These are phyloP conservation scores for Lottia gigantea DNA, from an alignment of 2,888 invertebrate genomes.

Conservation along the genomic window DNA sequence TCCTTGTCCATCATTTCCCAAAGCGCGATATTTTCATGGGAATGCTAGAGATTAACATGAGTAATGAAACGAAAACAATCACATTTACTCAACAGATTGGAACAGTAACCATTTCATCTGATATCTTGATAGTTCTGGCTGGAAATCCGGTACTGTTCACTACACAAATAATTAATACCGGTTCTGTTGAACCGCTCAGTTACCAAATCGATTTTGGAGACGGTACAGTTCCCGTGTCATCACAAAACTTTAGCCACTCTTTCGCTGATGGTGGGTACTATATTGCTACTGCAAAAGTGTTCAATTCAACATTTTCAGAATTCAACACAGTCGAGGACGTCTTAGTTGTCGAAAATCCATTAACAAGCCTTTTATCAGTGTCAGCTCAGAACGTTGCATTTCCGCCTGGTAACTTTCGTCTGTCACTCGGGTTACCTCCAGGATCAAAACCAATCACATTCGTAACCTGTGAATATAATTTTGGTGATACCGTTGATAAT, in stretches of 20 bases:
- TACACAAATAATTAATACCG: background rate
- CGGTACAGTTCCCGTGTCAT: background rate
- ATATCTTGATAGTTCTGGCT: background rate
- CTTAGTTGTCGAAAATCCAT: background rate
- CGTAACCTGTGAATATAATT: constrained; percentile 11
- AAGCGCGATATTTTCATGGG: constrained; percentile 10
- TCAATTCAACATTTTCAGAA: background rate
- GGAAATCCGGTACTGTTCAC: background rate
- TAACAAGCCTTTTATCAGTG: background rate
- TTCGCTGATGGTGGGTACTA: background rate
- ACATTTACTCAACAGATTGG: constrained; percentile 13
- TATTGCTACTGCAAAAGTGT: background rate
- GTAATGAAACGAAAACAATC: background rate
- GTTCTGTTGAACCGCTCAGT: background rate
- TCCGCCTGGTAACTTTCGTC: background rate
- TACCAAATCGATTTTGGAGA: constrained; percentile 13
- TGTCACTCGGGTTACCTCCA: background rate
- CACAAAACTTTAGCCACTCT: background rate
- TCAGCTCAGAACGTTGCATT: background rate
- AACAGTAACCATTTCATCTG: background rate
- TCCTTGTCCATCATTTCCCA: background rate
- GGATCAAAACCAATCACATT: background rate
- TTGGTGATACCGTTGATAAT: constrained; percentile 17
- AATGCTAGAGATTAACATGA: background rate
- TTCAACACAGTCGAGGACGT: background rate